A percentile compares a stretch with the other conserved stretches of the same genome.
Conservation (phyloP, 1,140 invertebrate genomes). For the Trigoniulus corallinus region DNA sequence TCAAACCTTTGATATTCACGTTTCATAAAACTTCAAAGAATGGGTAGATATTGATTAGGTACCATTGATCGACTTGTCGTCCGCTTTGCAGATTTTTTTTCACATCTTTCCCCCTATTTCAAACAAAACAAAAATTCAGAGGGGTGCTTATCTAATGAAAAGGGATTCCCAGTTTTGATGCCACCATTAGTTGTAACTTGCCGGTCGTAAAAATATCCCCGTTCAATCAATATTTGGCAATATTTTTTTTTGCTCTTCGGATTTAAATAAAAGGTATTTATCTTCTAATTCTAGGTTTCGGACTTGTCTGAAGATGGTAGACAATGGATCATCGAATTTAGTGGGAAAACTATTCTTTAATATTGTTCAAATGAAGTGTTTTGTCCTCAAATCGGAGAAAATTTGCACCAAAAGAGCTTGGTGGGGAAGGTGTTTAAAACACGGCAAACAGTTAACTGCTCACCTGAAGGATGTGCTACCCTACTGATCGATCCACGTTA, state of each 20-base stretch:
- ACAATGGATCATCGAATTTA: constrained; percentile 64
- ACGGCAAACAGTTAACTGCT: constrained; percentile 49
- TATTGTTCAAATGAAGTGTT: constrained; percentile 78
- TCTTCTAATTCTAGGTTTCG: constrained; percentile 48
- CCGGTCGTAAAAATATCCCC: not conserved
- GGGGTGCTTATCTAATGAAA: no score
- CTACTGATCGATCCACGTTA: constrained; percentile 25
- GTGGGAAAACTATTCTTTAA: constrained; percentile 91
- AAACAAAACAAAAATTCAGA: no score
- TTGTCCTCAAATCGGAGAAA: constrained; percentile 58
- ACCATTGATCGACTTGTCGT: no score
- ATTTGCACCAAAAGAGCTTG: constrained; percentile 55
- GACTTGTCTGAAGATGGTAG: constrained; percentile 70
- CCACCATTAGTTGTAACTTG: not conserved
- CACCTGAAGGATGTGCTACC: constrained; percentile 51
- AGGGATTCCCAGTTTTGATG: no score
- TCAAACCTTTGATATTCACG: no score
- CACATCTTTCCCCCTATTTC: no score
- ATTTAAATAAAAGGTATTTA: not conserved
- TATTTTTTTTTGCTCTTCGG: not conserved
- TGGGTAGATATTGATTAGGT: no score
- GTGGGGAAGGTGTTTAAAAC: constrained; percentile 64
- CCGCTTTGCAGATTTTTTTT: no score
- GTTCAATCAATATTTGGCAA: not conserved
- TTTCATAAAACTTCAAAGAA: no score